A percentile compares a stretch with the other conserved stretches of the same genome.
phyloP scores from a whole-genome alignment of 2,797 vertebrate species.

The Microhierax caerulescens region DNA sequence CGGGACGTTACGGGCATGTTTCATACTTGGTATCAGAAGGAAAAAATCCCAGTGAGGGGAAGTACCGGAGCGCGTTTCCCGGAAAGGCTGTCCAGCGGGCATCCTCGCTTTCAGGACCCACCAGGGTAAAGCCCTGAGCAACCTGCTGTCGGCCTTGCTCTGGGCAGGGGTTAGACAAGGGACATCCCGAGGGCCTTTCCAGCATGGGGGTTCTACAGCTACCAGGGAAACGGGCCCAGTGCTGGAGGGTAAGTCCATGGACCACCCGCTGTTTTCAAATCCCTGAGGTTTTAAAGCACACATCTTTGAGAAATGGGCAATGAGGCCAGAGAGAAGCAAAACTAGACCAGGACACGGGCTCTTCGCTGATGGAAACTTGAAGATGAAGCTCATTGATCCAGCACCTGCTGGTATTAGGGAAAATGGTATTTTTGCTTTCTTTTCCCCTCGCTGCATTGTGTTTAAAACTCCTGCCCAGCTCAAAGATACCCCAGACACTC shows the following conservation, averaged over 20 bases:
- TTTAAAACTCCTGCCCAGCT: not conserved
- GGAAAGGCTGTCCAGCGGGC: not conserved
- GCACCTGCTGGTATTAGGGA: not conserved
- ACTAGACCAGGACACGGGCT: not conserved
- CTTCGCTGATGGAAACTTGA: not conserved
- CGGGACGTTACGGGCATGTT: not conserved
- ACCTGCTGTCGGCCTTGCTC: not conserved
- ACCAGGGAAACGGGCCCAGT: not conserved
- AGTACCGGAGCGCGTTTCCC: not conserved
- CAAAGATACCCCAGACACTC: not conserved
- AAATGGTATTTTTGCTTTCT: not conserved
- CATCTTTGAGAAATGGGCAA: not conserved
- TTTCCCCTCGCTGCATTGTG: not conserved
- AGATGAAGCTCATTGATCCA: not conserved
- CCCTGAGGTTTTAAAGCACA: not conserved
- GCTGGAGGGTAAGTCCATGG: not conserved
- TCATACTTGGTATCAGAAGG: not conserved
- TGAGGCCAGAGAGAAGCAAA: not conserved
- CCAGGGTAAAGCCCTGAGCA: not conserved
- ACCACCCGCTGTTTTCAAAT: not conserved
- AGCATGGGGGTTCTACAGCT: not conserved
- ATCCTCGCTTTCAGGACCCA: not conserved
- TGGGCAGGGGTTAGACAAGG: not conserved
- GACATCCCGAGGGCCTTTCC: not conserved
- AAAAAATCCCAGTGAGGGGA: not conserved